Base-by-base conservation (phyloP, 2,113 vertebrate genomes). In the Oryzias melastigma region DNA sequence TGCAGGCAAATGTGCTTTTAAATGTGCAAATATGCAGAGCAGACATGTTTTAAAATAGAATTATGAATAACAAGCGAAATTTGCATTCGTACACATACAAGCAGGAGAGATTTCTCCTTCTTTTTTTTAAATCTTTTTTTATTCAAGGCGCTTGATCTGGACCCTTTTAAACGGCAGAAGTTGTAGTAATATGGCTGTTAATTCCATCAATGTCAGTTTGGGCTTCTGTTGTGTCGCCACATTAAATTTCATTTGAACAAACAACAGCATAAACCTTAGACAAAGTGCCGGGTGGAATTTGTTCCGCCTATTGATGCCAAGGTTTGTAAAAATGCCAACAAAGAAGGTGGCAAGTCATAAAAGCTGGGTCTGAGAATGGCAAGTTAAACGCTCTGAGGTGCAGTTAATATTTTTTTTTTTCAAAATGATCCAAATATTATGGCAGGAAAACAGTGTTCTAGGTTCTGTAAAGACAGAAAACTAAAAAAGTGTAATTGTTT, bases 21-120 rank as follows among this genome's bases (percentile, higher is more conserved):
- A 25, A 57, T 58, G 57, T 62, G 42, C 14, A 46, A 35, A 57
- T 45, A 24, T 27, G 49, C 25, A 60, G 35, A 29, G 57, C 58
- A 69, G 49, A 50, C 41, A 14, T 40, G 27, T 52, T 27, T 27
- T 52, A 27, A 46, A 56, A 64, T 55, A 1, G 0, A 35, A 46
- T 65, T 45, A 41, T 29, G 0, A 35, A 46, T 65, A 48, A 41
- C 41, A 51, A 13, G 42, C 16, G 16, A 19, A 19, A 62, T 55
- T 46, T 62, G 54, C 35, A 65, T 20, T 49, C 3, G n/a, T 55
- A 19, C 13, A 68, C 53, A 56, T 63, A 4, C n/a, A 7, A 24
- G 47, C 14, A 22, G 45, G 5, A 18, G 42, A 20, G 19, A 52
- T 45, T 63, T 47, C 12, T 14, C 12, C 14, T 22, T 22, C 22